Evolutionary conservation across 2,797 vertebrate species (phyloP), one percentile per base, ranked within the genome.

Genomic region (Garrulus glandarius): DNA sequence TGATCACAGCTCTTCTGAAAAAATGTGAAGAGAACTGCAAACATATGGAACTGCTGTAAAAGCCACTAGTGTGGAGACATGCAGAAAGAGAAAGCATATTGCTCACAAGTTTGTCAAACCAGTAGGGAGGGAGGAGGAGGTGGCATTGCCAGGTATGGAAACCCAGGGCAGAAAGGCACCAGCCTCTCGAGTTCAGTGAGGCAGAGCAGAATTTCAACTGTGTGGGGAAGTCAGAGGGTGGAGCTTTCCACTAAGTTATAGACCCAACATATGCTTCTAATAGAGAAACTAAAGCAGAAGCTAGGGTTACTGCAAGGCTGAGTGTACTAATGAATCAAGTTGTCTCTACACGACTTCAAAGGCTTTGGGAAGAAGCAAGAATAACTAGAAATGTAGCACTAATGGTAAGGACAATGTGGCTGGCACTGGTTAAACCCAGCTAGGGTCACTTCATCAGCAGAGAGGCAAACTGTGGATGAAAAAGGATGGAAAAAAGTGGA

Each of bases 331-430:
- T 89, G 96, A 94, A 95, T 95, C 93, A 94, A 92, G 95, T 93
- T 92, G 92, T 95, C 90, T 95, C 92, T 95, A 84, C 85, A 49
- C 3, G 0, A 89, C 93, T 97, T 96, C 95, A 97, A 91, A 94
- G 95, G 74, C 83, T 93, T 72, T 43, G 90, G 67, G 41, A 70
- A 95, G 88, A 56, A 72, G 93, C 80, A 96, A 93, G 80, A 97
- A 97, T 95, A 97, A 96, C 94, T 90, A 79, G 93, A 96, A 97
- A 95, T 93, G 86, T 96, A 88, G 81, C 74, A 67, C 88, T 96
- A 95, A 95, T 87, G 63, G 63, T n/a, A 82, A 88, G 52, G 75
- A 90, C 77, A 93, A 79, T 21, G 12, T 69, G 75, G 55, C 72
- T 76, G 82, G 82, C 89, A 30, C 53, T 74, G 79, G 61, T 64